A percentile compares a stretch with the other conserved stretches of the same genome.
Conservation (phyloP, 2,888 invertebrate genomes). For the Celastrina argiolus region DNA sequence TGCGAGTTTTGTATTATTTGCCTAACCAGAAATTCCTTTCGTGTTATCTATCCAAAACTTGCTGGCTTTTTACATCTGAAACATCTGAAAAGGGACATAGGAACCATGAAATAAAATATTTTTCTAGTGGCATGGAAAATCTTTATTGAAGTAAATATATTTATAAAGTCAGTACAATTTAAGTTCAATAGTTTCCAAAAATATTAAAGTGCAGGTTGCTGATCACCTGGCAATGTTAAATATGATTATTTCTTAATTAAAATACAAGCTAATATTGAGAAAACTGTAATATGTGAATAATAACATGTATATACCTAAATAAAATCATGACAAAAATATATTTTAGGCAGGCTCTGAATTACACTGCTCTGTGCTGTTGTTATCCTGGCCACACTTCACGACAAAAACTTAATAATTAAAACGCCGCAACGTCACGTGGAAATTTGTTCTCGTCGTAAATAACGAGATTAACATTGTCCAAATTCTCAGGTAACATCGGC, state of each 20-base stretch:
- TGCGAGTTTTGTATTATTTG: neutral
- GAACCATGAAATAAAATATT: conserved; percentile 43
- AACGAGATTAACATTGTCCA: conserved; percentile 49
- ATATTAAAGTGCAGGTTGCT: conserved; percentile 80
- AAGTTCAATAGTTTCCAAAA: conserved; percentile 80
- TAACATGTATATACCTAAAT: conserved; percentile 79
- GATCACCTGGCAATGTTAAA: conserved; percentile 79
- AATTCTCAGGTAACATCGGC: conserved; percentile 65
- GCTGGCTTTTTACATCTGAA: neutral
- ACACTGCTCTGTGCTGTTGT: conserved; percentile 74
- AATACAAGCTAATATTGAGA: conserved; percentile 80
- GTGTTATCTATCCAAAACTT: neutral
- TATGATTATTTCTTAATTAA: conserved; percentile 80
- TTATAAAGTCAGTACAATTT: conserved; percentile 80
- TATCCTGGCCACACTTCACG: conserved; percentile 75
- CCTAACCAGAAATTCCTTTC: neutral
- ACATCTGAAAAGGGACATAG: conserved; percentile 37
- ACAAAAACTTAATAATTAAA: conserved; percentile 71
- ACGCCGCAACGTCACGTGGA: conserved; percentile 63
- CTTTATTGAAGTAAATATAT: conserved; percentile 80
- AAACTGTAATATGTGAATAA: conserved; percentile 79
- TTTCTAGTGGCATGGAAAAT: conserved; percentile 77
- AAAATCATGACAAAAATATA: conserved; percentile 79
- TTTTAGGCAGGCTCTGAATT: conserved; percentile 76
- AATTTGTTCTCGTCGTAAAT: conserved; percentile 56